Percentiles rank a stretch among this genome's conserved stretches.
Evolutionary conservation across 2,797 vertebrate genomes (phyloP).

Genomic region (Ctenosaura bakeri): DNA sequence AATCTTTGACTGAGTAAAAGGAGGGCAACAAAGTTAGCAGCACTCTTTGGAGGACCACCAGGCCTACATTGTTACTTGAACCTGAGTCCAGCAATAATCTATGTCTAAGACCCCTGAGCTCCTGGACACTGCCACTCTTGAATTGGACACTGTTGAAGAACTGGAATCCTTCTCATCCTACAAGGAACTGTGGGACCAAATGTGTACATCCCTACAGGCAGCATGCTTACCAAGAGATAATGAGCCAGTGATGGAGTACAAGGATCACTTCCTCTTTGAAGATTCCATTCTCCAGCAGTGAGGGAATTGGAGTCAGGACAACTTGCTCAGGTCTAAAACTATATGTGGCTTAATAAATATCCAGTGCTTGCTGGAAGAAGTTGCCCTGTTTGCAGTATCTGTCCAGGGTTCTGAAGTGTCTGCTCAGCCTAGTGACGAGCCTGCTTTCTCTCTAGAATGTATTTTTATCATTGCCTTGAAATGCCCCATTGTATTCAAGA

Average conservation of each 20-base stretch:
- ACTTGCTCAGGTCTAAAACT: not conserved
- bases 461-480: not conserved
- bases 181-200: not conserved
- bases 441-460: not conserved
- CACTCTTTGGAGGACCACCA: not conserved
- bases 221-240: not conserved
- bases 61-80: no score
- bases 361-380: not conserved
- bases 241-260: not conserved
- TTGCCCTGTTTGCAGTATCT: not conserved
- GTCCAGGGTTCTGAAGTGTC: constrained; percentile 32
- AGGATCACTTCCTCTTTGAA: not conserved
- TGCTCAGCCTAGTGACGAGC: not conserved
- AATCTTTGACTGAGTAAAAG: not conserved
- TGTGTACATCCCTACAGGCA: not conserved
- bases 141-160: not conserved
- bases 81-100: no score
- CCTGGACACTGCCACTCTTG: not conserved
- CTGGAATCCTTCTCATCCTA: not conserved
- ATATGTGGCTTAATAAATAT: not conserved
- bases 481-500: not conserved
- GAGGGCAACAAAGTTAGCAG: not conserved
- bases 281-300: not conserved
- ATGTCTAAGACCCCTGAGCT: not conserved
- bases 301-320: not conserved